Conservation (phyloP, 2,888 invertebrate species). For the Andrena haemorrhoa region DNA sequence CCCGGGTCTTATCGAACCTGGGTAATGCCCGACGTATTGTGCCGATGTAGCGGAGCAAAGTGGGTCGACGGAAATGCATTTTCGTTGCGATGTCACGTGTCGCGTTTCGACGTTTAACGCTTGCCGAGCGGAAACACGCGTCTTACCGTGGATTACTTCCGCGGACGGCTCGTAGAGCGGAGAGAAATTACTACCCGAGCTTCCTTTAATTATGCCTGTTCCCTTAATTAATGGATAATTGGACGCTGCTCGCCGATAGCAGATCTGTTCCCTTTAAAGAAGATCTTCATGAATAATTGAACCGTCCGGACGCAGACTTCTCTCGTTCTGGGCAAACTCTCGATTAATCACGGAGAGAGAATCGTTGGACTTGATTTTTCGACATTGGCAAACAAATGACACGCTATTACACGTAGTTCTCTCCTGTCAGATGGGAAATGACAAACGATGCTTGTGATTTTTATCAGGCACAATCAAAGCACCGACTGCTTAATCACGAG, state of each 20-base stretch:
- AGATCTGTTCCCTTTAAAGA: background rate
- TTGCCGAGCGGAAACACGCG: slow-evolving; percentile 14
- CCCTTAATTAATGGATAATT: slow-evolving; percentile 26
- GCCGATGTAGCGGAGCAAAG: slow-evolving; percentile 39
- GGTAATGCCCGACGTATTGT: slow-evolving; percentile 45
- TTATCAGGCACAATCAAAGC: background rate
- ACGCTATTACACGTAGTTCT: background rate
- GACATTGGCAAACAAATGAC: background rate
- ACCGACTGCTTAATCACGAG: slow-evolving; percentile 12
- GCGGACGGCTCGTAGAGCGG: background rate
- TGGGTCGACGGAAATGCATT: slow-evolving; percentile 59
- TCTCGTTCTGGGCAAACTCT: background rate
- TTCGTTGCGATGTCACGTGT: slow-evolving; percentile 38
- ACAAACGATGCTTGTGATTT: background rate
- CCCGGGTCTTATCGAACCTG: slow-evolving; percentile 45
- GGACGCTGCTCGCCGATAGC: too few species aligned
- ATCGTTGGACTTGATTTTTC: too few species aligned
- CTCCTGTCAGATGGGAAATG: background rate
- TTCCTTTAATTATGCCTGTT: slow-evolving; percentile 16
- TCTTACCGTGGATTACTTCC: slow-evolving; percentile 33
- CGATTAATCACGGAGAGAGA: too few species aligned
- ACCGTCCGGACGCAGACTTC: background rate
- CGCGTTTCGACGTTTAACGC: slow-evolving; percentile 42
- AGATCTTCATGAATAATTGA: background rate
- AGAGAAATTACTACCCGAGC: slow-evolving; percentile 3